Base-by-base conservation (phyloP, 2,797 vertebrate species). In the Atherinosoma microstoma region DNA sequence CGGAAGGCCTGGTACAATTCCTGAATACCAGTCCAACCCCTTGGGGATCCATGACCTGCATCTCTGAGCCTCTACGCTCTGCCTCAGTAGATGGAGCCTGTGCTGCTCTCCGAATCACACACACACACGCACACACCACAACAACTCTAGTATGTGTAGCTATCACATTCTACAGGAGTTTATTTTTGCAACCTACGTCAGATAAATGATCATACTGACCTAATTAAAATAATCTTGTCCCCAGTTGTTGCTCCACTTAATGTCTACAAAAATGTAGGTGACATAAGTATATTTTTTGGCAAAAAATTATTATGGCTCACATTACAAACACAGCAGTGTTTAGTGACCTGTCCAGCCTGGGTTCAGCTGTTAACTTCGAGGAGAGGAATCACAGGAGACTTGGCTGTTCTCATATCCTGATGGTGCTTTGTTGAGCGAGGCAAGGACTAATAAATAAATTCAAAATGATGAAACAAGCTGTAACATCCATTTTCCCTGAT, bases 41-140 rank as follows among this genome's bases (percentile, higher is more conserved):
- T 45, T 87, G 88, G 92, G 90, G 80, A 85, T 88, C 76, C 68
- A 79, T 91, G 91, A 92, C 92, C 92, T 89, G 92, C 82, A 89
- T 93, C 89, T 78, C 80, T 82, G 83, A 82, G 78, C 84, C 24
- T 71, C 75, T 81, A 79, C 83, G 88, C 84, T 75, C 67, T 2
- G 62, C 80, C 60, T 83, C 76, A 49, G 61, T 75, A 59, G 64
- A 82, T 76, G 61, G 51, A 73, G 67, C 38, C 3, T 72, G 68
- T 30, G 58, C 51, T 60, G 72, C 78, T 80, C 67, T 83, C 76
- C 30, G 83, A 87, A 87, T 82, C 59, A 80, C 68, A 71, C 63
- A 49, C 18, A 64, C 36, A 40, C 18, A 58, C 54, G 32, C n/a
- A 45, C 49, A 27, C 51, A 53, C 2, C 4, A 53, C 51, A 13